These are phyloP conservation scores for Shargacucullia verbasci DNA, from an alignment of 2,888 invertebrate species.

Conservation along the genomic window DNA sequence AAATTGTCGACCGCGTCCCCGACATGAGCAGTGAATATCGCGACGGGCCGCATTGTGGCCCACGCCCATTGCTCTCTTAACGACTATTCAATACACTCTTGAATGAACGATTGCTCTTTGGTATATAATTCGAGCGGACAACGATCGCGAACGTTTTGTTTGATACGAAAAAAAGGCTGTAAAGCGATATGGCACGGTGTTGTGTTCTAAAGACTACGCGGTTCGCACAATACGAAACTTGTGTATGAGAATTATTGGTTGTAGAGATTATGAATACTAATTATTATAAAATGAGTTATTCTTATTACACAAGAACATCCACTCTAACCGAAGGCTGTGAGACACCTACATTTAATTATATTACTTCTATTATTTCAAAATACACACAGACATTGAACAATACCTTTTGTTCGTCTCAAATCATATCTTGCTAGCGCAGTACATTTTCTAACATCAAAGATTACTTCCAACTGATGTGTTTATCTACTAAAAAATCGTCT, in stretches of 20 bases:
- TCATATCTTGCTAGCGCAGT: constrained; percentile 34
- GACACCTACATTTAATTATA: constrained; percentile 3
- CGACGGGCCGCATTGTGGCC: constrained; percentile 76
- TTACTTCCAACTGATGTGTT: constrained; percentile 41
- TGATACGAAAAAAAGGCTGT: constrained; percentile 78
- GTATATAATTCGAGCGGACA: constrained; percentile 83
- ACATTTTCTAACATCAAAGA: constrained; percentile 43
- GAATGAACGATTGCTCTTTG: constrained; percentile 88
- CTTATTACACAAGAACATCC: not conserved
- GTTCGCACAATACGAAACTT: constrained; percentile 66
- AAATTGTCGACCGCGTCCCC: constrained; percentile 80
- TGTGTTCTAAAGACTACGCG: constrained; percentile 67
- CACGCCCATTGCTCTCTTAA: constrained; percentile 85
- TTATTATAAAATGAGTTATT: constrained; percentile 8
- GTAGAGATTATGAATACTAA: constrained; percentile 48
- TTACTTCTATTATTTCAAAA: constrained; percentile 13
- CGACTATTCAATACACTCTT: constrained; percentile 87
- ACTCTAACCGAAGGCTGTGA: not conserved
- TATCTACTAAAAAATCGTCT: constrained; percentile 55
- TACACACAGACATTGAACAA: constrained; percentile 21
- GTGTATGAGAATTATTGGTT: constrained; percentile 69
- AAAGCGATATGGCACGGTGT: constrained; percentile 81
- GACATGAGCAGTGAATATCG: constrained; percentile 61
- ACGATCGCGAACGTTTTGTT: constrained; percentile 74
- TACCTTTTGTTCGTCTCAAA: constrained; percentile 41